Evolutionary conservation across 2,113 vertebrate genomes (phyloP).

Genomic region (Neodontobutis hainanensis): DNA sequence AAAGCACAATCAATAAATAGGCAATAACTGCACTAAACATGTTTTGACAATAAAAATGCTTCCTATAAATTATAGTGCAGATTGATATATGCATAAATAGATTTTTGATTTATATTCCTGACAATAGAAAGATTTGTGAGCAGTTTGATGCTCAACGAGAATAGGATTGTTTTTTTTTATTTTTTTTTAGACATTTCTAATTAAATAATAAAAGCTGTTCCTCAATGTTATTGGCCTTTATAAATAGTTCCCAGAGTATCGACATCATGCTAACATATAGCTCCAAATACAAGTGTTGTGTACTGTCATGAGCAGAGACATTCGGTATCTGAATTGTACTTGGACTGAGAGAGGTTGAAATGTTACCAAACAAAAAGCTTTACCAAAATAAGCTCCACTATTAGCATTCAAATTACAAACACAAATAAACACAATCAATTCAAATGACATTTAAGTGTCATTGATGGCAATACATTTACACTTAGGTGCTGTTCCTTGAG

Average conservation of each 20-base stretch:
- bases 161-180: background rate
- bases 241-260: conserved; percentile 88
- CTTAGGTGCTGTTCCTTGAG: conserved; percentile 42
- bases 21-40: conserved; percentile 89
- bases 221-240: conserved; percentile 32
- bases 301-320: conserved; percentile 88
- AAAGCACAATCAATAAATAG: conserved; percentile 91
- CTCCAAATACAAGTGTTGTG: conserved; percentile 92
- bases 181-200: background rate
- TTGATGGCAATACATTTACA: conserved; percentile 43
- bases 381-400: conserved; percentile 19
- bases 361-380: conserved; percentile 29
- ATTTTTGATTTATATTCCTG: conserved; percentile 82
- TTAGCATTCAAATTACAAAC: conserved; percentile 37
- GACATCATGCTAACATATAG: conserved; percentile 87
- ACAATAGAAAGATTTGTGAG: conserved; percentile 84
- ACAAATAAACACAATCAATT: conserved; percentile 37
- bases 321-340: conserved; percentile 81
- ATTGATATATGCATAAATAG: conserved; percentile 98
- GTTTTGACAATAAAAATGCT: conserved; percentile 89
- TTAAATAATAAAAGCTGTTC: background rate
- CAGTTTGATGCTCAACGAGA: conserved; percentile 16
- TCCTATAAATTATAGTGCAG: conserved; percentile 97
- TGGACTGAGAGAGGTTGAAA: conserved; percentile 53
- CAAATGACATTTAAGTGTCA: conserved; percentile 22